A percentile compares a stretch with the other conserved stretches of the same genome.
Conservation (phyloP, 92 coral and sea anemone genomes). For the Phenganax marumi region DNA sequence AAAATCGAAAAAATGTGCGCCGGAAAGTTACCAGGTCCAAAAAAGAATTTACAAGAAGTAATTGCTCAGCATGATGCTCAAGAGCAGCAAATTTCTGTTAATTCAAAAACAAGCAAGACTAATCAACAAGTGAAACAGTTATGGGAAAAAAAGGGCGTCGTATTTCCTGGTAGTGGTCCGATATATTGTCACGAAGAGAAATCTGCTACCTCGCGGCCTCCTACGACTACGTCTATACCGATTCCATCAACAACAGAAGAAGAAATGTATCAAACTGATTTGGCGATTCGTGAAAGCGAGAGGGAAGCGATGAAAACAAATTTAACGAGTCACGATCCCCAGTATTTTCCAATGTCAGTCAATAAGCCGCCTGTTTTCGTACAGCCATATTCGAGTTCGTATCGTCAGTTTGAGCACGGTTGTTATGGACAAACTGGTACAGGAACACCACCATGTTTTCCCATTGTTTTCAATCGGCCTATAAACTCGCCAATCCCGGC, state of each 20-base stretch:
- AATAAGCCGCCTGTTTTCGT: constrained; percentile 5
- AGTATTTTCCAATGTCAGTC: constrained; percentile 8
- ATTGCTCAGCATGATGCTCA: constrained; percentile 37
- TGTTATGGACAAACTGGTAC: not conserved
- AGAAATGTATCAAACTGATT: constrained; percentile 43
- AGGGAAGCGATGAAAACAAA: constrained; percentile 10
- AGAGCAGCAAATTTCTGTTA: constrained; percentile 11
- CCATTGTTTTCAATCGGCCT: not conserved
- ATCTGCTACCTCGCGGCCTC: constrained; percentile 1
- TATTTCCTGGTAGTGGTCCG: constrained; percentile 61
- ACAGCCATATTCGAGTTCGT: constrained; percentile 5
- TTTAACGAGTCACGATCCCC: constrained; percentile 6
- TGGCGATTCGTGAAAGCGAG: constrained; percentile 49
- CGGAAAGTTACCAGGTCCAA: constrained; percentile 45
- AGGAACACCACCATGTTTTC: not conserved
- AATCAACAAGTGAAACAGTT: constrained; percentile 46
- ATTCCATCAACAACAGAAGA: constrained; percentile 56
- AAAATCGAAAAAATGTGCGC: constrained; percentile 45
- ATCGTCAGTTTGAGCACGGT: not conserved
- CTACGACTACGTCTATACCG: constrained; percentile 35
- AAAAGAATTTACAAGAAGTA: constrained; percentile 48
- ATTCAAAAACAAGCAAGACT: constrained; percentile 14
- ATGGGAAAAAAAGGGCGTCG: constrained; percentile 55
- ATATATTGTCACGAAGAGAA: constrained; percentile 26
- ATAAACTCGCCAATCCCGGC: not conserved